These are phyloP conservation scores for Moxostoma hubbsi DNA, from an alignment of 2,797 vertebrate species.

Conservation along the genomic window DNA sequence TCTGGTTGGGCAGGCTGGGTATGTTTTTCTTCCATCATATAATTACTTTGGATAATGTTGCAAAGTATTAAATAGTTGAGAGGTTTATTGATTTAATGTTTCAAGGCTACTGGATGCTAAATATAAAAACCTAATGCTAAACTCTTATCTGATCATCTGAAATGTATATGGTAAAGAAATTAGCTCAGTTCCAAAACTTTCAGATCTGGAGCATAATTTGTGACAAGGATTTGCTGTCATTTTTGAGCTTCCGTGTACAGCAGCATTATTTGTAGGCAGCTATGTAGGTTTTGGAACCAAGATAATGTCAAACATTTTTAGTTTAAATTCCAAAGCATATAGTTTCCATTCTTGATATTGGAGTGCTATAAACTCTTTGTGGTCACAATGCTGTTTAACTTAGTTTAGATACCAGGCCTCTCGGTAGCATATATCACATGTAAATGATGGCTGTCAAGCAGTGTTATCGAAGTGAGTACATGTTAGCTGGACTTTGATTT, in stretches of 20 bases:
- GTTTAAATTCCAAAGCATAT: slow-evolving; percentile 9
- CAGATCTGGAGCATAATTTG: too few relatives aligned
- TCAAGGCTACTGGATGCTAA: background rate
- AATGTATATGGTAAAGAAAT: too few relatives aligned
- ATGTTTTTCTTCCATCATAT: slow-evolving; percentile 56
- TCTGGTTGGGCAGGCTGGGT: slow-evolving; percentile 85
- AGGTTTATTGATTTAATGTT: background rate
- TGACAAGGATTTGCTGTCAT: too few relatives aligned
- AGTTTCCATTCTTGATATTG: background rate
- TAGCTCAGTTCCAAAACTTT: too few relatives aligned
- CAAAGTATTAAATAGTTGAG: too few relatives aligned
- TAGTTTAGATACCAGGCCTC: background rate
- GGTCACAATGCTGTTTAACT: background rate
- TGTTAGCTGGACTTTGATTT: background rate
- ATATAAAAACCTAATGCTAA: too few relatives aligned
- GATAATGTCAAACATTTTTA: too few relatives aligned
- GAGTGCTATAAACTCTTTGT: background rate
- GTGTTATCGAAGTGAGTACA: background rate
- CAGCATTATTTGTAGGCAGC: background rate
- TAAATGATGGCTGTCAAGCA: background rate
- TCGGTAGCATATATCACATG: background rate
- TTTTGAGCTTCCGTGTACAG: too few relatives aligned
- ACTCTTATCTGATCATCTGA: too few relatives aligned
- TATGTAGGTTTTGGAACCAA: background rate
- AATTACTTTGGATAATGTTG: background rate